These are phyloP conservation scores for Silurus aristotelis DNA, from an alignment of 2,797 vertebrate genomes.

Conservation along the genomic window DNA sequence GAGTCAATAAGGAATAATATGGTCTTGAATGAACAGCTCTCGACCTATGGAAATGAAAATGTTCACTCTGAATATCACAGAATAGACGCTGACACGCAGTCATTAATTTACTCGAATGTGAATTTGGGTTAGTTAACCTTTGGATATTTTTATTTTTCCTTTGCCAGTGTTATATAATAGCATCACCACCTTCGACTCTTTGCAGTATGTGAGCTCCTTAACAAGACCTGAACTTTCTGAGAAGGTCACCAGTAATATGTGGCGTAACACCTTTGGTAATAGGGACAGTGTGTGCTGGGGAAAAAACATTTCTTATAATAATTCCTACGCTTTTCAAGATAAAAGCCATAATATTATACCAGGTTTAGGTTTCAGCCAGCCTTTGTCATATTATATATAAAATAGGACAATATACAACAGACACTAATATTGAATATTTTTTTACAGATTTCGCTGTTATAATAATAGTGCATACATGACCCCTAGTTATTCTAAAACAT, in stretches of 20 bases:
- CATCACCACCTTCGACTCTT: not conserved
- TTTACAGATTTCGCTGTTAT: not conserved
- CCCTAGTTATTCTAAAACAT: not conserved
- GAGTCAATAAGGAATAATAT: not conserved
- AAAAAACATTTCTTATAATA: not conserved
- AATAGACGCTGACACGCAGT: conserved; percentile 8
- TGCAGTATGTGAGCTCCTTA: conserved; percentile 18
- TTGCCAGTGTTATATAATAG: not conserved
- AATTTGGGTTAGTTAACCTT: conserved; percentile 26
- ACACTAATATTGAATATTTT: not conserved
- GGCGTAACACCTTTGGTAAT: conserved; percentile 20
- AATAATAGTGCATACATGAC: not conserved
- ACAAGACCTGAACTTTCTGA: conserved; percentile 21
- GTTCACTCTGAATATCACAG: not conserved
- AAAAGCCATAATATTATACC: not conserved
- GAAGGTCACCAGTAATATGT: conserved; percentile 25
- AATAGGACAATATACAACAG: not conserved
- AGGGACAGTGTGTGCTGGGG: not conserved
- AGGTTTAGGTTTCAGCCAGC: not conserved
- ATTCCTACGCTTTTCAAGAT: not conserved
- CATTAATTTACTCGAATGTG: conserved; percentile 7
- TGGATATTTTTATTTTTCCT: conserved; percentile 4
- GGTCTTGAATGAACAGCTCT: not conserved
- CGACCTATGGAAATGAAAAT: not conserved
- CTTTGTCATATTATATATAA: not conserved